phyloP scores from a whole-genome alignment of 1,140 invertebrate species.

The Panagrolaimus sp. region DNA sequence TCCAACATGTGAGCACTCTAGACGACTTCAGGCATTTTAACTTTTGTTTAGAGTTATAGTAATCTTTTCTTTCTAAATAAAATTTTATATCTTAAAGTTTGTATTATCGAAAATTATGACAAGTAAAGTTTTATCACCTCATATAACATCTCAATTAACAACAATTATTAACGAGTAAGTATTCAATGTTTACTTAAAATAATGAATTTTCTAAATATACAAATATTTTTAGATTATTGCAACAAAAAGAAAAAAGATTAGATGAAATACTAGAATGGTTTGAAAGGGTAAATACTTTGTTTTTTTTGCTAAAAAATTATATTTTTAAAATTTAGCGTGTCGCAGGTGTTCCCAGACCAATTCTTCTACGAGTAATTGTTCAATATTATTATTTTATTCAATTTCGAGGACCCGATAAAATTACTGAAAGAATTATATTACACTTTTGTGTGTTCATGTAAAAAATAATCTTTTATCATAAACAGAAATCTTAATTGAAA shows the following conservation, averaged over 20 bases:
- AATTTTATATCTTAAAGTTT: too few relatives aligned
- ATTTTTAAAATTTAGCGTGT: neutral
- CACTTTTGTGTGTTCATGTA: neutral
- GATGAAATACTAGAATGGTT: neutral
- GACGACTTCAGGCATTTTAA: too few relatives aligned
- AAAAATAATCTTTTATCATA: neutral
- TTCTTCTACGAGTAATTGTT: neutral
- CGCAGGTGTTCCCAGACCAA: neutral
- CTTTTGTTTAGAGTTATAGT: too few relatives aligned
- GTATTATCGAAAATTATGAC: too few relatives aligned
- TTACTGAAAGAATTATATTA: neutral
- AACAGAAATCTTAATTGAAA: neutral
- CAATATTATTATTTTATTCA: neutral
- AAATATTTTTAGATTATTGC: neutral
- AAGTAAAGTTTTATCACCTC: too few relatives aligned
- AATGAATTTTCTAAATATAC: neutral
- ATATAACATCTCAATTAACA: too few relatives aligned
- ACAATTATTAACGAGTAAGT: neutral
- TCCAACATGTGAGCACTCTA: too few relatives aligned
- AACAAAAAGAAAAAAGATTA: neutral
- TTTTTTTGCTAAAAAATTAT: neutral
- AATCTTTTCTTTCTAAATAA: too few relatives aligned
- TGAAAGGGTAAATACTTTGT: neutral
- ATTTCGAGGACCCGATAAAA: neutral
- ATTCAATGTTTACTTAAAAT: neutral